A percentile compares a stretch with the other conserved stretches of the same genome.
Evolutionary conservation across 2,113 vertebrate genomes (phyloP).

Genomic region (Empidonax alnorum): DNA sequence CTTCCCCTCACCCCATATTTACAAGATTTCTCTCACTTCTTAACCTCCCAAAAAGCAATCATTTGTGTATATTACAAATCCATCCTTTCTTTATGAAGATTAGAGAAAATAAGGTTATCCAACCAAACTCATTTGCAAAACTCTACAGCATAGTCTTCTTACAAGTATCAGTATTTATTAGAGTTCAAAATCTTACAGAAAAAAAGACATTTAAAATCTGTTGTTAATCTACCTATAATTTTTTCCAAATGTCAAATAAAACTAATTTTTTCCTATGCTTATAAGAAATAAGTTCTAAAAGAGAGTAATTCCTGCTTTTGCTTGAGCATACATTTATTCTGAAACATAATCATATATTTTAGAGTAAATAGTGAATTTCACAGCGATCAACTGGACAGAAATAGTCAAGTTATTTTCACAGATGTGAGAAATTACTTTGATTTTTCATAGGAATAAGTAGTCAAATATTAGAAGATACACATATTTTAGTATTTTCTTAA

Average conservation of each 20-base stretch:
- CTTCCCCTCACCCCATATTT: neutral
- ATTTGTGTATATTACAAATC: neutral
- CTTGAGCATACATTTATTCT: neutral
- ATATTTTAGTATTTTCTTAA: neutral
- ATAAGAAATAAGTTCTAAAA: neutral
- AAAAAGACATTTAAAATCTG: neutral
- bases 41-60: neutral
- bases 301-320: neutral
- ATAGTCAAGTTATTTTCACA: neutral
- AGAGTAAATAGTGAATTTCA: neutral
- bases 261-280: neutral
- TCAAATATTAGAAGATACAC: neutral
- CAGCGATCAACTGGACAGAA: neutral
- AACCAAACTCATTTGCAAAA: neutral
- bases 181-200: neutral
- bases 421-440: neutral
- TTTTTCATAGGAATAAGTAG: neutral
- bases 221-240: neutral
- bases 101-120: neutral
- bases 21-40: neutral
- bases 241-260: constrained; percentile 33
- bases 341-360: neutral
- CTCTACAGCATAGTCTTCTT: neutral
- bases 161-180: neutral
- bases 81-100: neutral